A percentile compares a stretch with the other conserved stretches of the same genome.
phyloP scores from a whole-genome alignment of 2,113 vertebrate genomes.

The Macaca mulatta region DNA sequence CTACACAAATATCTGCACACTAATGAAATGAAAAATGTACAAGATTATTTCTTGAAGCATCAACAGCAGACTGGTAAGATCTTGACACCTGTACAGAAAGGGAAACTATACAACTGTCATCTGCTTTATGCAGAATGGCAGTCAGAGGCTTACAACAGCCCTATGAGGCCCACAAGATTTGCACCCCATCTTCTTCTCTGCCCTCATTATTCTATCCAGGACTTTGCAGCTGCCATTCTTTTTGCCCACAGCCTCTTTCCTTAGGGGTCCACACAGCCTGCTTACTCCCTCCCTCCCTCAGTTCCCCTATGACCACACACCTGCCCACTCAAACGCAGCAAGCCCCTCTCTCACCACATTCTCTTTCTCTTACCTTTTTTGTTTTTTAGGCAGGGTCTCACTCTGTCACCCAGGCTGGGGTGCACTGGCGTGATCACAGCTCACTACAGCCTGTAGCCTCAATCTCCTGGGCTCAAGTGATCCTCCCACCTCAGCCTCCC shows the following conservation, averaged over 20 bases:
- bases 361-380: neutral
- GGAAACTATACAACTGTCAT: neutral
- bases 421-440: too few relatives aligned
- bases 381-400: too few relatives aligned
- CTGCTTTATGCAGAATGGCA: neutral
- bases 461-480: too few relatives aligned
- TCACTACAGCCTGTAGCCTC: too few relatives aligned
- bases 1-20: neutral
- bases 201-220: neutral
- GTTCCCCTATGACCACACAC: fast-evolving
- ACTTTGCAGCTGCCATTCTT: too few relatives aligned
- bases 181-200: too few relatives aligned
- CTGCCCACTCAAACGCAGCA: neutral
- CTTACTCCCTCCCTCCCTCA: neutral
- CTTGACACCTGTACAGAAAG: neutral
- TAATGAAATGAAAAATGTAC: neutral
- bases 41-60: neutral
- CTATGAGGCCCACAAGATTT: fast-evolving
- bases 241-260: neutral
- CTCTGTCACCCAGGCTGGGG: too few relatives aligned
- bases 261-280: neutral
- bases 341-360: neutral
- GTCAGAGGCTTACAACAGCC: neutral
- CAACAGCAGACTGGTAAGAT: neutral
- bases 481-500: too few relatives aligned